Evolutionary conservation across 2,797 vertebrate genomes (phyloP), one percentile per base, ranked within the genome.

Genomic region (Malurus leucopterus): DNA sequence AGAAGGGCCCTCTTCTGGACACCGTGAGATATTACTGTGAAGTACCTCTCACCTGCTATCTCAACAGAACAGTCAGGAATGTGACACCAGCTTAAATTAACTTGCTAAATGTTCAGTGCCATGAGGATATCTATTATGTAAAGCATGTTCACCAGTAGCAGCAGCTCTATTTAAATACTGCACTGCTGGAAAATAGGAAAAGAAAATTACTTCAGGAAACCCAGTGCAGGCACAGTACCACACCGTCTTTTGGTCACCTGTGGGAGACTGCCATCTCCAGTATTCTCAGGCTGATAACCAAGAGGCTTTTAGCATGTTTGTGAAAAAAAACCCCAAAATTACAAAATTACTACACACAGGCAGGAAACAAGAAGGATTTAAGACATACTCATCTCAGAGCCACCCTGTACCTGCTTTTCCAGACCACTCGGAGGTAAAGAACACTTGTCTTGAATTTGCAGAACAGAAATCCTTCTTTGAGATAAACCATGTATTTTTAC

Each of bases 1-100:
- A 20, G 30, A 80, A 55, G 54, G 68, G 84, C 87, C 86, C 91
- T 92, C 92, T 85, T 43, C 90, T 72, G 86, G 89, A 36, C 41
- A 79, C 51, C 65, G 2, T 1, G 36, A 67, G 64, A 8, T 38
- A 74, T 4, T 73, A 54, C 24, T 34, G 32, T 2, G 18, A 64
- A 38, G 26, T 2, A 11, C 12, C 9, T 78, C 58, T 51, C 61
- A 23, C 40, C 71, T 64, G n/a, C 53, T 65, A 55, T 1, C 17
- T 43, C 43, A 71, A n/a, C 41, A 84, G 50, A 15, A 15, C 12
- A 73, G 36, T 14, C 41, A 67, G 34, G 6, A 70, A 80, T 16
- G 16, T 4, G 26, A n/a, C 54, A 76, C 70, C 61, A 71, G 27
- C 18, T 86, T 53, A 43, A 75, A 69, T 67, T 67, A 67, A 63